These are phyloP conservation scores for Triplophysa rosa DNA, from an alignment of 2,113 vertebrate species.

Conservation along the genomic window DNA sequence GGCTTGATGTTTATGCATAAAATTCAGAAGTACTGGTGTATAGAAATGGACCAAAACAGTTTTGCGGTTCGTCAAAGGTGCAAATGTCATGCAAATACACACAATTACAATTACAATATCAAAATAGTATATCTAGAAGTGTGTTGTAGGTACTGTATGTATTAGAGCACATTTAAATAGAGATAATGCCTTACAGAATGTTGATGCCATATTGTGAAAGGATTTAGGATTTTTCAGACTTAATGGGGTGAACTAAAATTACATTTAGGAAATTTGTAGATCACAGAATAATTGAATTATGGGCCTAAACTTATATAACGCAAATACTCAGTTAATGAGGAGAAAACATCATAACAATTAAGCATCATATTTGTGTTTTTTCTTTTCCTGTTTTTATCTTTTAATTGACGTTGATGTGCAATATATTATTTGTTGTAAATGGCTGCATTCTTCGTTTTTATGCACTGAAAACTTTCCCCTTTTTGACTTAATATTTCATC, in stretches of 20 bases:
- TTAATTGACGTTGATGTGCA: conserved; percentile 19
- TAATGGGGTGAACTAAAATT: not conserved
- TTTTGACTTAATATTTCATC: conserved; percentile 23
- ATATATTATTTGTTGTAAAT: conserved; percentile 40
- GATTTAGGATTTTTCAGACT: not conserved
- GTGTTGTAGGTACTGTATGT: not conserved
- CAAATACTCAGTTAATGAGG: not conserved
- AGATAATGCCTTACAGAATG: conserved; percentile 41
- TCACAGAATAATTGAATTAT: not conserved
- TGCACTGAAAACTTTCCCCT: conserved; percentile 38
- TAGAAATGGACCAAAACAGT: not conserved
- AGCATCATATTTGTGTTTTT: not conserved
- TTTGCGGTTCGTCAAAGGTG: not conserved
- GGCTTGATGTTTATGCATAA: not conserved
- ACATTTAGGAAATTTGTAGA: not conserved
- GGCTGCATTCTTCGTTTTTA: conserved; percentile 10
- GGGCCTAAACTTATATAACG: not conserved
- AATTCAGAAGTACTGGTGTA: not conserved
- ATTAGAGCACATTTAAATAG: not conserved
- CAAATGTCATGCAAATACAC: not conserved
- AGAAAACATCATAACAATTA: not conserved
- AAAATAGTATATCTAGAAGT: conserved; percentile 6
- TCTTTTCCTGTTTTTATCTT: not conserved
- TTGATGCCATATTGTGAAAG: conserved; percentile 25
- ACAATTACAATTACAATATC: not conserved